Conservation (phyloP, 2,888 invertebrate species). For the Rotaria magnacalcarata region DNA sequence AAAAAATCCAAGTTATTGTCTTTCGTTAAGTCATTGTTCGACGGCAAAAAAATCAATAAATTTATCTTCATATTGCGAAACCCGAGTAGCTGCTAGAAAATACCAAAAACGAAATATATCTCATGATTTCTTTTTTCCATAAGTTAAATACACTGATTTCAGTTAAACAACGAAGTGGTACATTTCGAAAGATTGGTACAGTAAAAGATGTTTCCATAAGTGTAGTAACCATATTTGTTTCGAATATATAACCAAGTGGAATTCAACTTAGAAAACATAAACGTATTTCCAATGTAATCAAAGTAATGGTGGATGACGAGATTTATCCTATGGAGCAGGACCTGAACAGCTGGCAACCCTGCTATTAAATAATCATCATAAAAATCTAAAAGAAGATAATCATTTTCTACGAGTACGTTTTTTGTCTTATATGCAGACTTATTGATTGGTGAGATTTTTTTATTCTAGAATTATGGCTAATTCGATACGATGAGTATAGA, state of each 20-base stretch:
- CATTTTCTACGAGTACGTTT: no score
- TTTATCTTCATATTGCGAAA: constrained; percentile 80
- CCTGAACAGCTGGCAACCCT: no score
- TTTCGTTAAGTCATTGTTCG: constrained; percentile 70
- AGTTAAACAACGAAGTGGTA: constrained; percentile 92
- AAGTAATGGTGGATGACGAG: constrained; percentile 93
- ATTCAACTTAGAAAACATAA: constrained; percentile 97
- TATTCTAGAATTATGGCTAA: no score
- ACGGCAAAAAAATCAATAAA: constrained; percentile 77
- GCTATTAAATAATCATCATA: no score
- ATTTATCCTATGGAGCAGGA: constrained; percentile 70
- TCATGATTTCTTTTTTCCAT: not conserved
- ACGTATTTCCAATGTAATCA: constrained; percentile 88
- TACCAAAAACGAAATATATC: not conserved
- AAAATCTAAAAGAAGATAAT: no score
- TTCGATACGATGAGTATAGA: no score
- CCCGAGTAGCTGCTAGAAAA: constrained; percentile 71
- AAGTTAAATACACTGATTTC: constrained; percentile 72
- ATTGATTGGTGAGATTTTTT: no score
- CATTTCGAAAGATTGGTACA: constrained; percentile 93
- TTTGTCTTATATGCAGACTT: no score
- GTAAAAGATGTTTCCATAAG: constrained; percentile 91
- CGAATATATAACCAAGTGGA: constrained; percentile 98
- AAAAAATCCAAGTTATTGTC: constrained; percentile 68
- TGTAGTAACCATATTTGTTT: constrained; percentile 89